phyloP scores from a whole-genome alignment of 2,888 invertebrate genomes.

The Plebejus melissa region DNA sequence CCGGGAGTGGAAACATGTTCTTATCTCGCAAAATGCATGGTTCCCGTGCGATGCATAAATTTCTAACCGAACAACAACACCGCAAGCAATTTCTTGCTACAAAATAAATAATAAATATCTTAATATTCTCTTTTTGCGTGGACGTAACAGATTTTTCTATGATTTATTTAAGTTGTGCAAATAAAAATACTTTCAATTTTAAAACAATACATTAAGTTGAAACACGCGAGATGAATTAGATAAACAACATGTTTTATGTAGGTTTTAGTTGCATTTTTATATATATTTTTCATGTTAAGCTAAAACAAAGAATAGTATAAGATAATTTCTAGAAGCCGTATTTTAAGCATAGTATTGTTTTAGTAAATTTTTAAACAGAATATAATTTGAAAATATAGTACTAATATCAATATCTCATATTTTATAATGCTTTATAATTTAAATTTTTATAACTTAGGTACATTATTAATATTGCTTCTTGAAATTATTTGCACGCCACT shows the following conservation, averaged over 20 bases:
- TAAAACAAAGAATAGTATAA: neutral
- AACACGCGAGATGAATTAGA: neutral
- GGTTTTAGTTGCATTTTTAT: neutral
- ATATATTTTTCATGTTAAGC: neutral
- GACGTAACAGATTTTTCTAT: neutral
- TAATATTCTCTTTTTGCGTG: neutral
- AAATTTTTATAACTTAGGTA: no score
- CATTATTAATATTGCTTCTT: no score
- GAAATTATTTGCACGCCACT: no score
- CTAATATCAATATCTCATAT: no score
- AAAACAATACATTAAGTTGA: neutral
- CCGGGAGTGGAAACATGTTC: no score
- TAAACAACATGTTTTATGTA: conserved; percentile 1
- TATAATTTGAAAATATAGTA: no score
- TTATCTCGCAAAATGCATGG: no score
- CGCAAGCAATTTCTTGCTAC: neutral
- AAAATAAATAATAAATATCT: neutral
- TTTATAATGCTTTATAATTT: no score
- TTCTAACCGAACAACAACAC: no score
- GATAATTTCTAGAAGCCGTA: neutral
- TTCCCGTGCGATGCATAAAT: no score
- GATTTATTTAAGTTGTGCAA: neutral
- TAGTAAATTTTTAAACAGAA: no score
- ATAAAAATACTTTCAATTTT: neutral
- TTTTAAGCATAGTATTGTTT: no score